Evolutionary conservation across 2,888 invertebrate species (phyloP).

Genomic region (Caenorhabditis uteleia): DNA sequence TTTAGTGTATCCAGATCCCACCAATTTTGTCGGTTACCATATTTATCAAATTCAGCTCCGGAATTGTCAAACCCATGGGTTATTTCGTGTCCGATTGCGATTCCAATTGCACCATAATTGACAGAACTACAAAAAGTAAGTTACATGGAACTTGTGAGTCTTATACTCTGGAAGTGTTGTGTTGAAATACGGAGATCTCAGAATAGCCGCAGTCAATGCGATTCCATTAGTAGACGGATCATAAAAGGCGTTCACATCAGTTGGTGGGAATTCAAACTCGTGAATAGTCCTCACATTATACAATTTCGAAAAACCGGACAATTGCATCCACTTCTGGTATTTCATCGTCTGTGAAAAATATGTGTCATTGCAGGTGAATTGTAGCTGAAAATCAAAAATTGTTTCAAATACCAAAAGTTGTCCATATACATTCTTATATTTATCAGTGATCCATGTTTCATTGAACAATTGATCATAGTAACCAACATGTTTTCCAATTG

Average conservation of each 20-base stretch:
- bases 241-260: conserved; percentile 9
- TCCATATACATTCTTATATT: conserved; percentile 3
- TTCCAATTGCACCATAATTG: conserved; percentile 10
- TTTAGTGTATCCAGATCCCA: conserved; percentile 6
- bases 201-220: conserved; percentile 7
- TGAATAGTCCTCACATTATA: neutral
- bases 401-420: neutral
- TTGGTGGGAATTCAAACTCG: conserved; percentile 9
- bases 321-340: conserved; percentile 6
- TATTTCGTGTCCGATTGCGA: conserved; percentile 8
- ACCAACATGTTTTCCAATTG: conserved; percentile 1
- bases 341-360: conserved; percentile 1
- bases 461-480: conserved; percentile 6
- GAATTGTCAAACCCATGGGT: conserved; percentile 10
- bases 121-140: conserved; percentile 1
- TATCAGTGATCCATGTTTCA: neutral
- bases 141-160: too few species aligned
- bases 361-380: neutral
- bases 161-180: neutral
- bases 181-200: conserved; percentile 8
- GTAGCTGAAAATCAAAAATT: neutral
- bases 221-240: conserved; percentile 11
- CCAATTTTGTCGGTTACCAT: conserved; percentile 7
- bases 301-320: neutral
- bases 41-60: conserved; percentile 5